Percentiles rank a stretch among this genome's conserved stretches.
Evolutionary conservation across 2,888 invertebrate species (phyloP).

Genomic region (Sinopyrophorus schimmeli): DNA sequence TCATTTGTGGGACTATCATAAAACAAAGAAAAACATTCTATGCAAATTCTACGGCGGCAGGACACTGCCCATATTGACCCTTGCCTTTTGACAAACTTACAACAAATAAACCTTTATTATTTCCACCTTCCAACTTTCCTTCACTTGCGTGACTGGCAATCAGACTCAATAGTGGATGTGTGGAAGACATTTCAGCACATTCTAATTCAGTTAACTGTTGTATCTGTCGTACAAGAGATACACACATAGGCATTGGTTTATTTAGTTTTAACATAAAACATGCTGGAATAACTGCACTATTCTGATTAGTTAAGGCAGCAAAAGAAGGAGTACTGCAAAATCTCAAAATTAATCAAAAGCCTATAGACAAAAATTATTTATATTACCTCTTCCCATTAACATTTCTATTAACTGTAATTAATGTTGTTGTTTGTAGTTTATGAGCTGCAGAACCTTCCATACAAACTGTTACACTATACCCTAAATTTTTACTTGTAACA

Average conservation of each 20-base stretch:
- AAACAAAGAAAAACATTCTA: too few relatives aligned
- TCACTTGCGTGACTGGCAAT: slow-evolving; percentile 79
- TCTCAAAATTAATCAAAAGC: too few relatives aligned
- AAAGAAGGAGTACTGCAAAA: slow-evolving; percentile 73
- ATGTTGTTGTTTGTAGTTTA: slow-evolving; percentile 75
- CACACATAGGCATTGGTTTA: slow-evolving; percentile 84
- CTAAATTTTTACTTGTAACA: slow-evolving; percentile 70
- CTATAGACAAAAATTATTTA: too few relatives aligned
- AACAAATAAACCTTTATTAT: slow-evolving; percentile 81
- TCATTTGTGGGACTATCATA: too few relatives aligned
- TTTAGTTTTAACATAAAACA: slow-evolving; percentile 82
- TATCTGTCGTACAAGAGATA: slow-evolving; percentile 70
- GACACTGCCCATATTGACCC: too few relatives aligned
- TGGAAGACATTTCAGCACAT: slow-evolving; percentile 59
- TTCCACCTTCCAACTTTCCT: slow-evolving; percentile 71
- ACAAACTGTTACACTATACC: slow-evolving; percentile 86
- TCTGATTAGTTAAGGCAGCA: slow-evolving; percentile 76
- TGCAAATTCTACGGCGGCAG: too few relatives aligned
- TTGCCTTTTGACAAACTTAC: too few relatives aligned
- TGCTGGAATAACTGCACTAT: slow-evolving; percentile 89
- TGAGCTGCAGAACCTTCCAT: slow-evolving; percentile 86
- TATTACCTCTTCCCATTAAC: slow-evolving; percentile 70
- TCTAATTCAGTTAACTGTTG: slow-evolving; percentile 64
- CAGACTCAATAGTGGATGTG: slow-evolving; percentile 72
- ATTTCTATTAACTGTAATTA: slow-evolving; percentile 70